Percentiles rank a stretch among this genome's conserved stretches.
These are phyloP conservation scores for Monomorium pharaonis DNA, from an alignment of 1,140 invertebrate genomes.

Conservation along the genomic window DNA sequence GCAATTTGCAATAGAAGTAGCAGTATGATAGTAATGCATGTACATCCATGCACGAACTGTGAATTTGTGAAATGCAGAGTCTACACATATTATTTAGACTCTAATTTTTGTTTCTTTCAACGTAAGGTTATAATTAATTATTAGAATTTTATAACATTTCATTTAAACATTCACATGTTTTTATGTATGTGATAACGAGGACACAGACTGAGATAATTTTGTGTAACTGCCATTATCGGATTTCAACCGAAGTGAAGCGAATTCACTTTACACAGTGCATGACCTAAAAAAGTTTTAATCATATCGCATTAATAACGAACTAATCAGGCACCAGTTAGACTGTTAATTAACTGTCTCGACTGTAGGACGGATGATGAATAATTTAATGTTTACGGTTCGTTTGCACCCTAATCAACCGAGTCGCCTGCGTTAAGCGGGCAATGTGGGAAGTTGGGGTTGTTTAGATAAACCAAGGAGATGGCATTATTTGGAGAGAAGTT, in stretches of 20 bases:
- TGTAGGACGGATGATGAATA: conserved; percentile 64
- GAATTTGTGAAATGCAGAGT: neutral
- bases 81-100: too few relatives aligned
- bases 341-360: conserved; percentile 66
- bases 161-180: neutral
- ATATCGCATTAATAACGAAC: conserved; percentile 61
- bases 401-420: conserved; percentile 69
- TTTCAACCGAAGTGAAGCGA: conserved; percentile 11
- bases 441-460: conserved; percentile 61
- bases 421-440: conserved; percentile 53
- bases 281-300: conserved; percentile 70
- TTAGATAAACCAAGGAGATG: conserved; percentile 67
- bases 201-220: neutral
- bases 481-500: conserved; percentile 63
- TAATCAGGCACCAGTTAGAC: conserved; percentile 46
- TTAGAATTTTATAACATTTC: neutral
- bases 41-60: neutral
- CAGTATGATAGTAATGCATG: neutral
- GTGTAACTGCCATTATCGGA: conserved; percentile 12
- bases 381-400: conserved; percentile 71
- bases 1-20: neutral
- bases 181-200: conserved; percentile 7
- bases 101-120: neutral
- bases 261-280: conserved; percentile 14
- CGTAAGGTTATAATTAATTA: neutral